phyloP scores from a whole-genome alignment of 2,888 invertebrate species.

The Drosophila percnosoma region DNA sequence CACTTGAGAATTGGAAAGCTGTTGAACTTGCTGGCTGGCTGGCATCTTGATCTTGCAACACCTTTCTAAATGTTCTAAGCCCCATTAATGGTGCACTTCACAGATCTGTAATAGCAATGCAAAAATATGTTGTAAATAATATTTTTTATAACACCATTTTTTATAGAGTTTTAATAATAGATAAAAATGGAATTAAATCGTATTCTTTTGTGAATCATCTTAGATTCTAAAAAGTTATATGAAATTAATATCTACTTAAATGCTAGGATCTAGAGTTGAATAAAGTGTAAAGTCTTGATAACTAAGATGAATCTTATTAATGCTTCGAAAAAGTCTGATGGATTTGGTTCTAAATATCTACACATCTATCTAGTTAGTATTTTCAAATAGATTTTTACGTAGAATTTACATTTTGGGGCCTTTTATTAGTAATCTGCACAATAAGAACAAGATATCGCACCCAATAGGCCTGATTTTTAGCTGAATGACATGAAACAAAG shows the following conservation, averaged over 20 bases:
- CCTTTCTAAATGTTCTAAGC: conserved; percentile 19
- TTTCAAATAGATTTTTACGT: not conserved
- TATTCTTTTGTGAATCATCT: not conserved
- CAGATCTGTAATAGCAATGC: not conserved
- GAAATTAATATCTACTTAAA: not conserved
- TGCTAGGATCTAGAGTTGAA: not conserved
- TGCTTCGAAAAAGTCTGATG: no score
- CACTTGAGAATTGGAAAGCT: conserved; percentile 23
- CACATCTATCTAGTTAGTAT: not conserved
- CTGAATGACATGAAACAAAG: not conserved
- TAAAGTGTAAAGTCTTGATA: not conserved
- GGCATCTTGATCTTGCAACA: conserved; percentile 9
- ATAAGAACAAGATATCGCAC: not conserved
- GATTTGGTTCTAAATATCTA: no score
- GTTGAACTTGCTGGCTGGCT: conserved; percentile 17
- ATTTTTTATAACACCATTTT: not conserved
- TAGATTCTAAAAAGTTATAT: no score
- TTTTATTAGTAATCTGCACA: not conserved
- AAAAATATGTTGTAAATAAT: not conserved
- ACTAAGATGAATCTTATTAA: not conserved
- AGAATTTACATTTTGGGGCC: not conserved
- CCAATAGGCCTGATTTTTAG: not conserved
- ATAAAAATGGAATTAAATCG: not conserved
- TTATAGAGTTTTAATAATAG: not conserved
- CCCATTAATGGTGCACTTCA: not conserved